Evolutionary conservation across 1,140 invertebrate species (phyloP).

Genomic region (Octopus sinensis): DNA sequence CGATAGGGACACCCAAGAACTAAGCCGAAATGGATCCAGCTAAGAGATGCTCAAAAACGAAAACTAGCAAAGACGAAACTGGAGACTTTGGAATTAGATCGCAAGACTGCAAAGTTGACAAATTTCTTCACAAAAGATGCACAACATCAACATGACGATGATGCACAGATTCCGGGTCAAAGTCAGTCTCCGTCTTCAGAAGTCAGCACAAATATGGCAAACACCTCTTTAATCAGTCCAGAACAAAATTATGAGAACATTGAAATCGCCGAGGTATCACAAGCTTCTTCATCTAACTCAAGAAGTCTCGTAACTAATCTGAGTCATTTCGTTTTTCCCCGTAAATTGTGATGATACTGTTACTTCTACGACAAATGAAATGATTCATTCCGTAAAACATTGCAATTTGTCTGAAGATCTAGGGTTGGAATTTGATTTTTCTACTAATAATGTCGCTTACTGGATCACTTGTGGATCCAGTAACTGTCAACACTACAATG

Average conservation of each 20-base stretch:
- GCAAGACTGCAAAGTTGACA: constrained; percentile 8
- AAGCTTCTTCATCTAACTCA: not conserved
- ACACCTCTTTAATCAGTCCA: not conserved
- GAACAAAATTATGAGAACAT: not conserved
- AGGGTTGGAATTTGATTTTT: constrained; percentile 6
- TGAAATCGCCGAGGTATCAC: constrained; percentile 7
- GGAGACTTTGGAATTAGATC: no score
- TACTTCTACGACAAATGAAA: not conserved
- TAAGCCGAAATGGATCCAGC: no score
- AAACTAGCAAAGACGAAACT: no score
- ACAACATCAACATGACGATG: no score
- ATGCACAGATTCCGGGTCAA: constrained; percentile 5
- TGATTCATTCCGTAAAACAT: not conserved
- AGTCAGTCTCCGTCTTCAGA: not conserved
- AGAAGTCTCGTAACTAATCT: not conserved
- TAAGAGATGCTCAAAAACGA: no score
- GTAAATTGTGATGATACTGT: not conserved
- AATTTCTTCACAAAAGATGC: not conserved
- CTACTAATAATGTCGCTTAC: not conserved
- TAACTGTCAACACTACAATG: not conserved
- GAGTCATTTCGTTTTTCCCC: not conserved
- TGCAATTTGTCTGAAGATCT: not conserved
- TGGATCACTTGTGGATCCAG: constrained; percentile 8
- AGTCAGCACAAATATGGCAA: not conserved
- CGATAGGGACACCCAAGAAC: no score